Evolutionary conservation across 2,113 vertebrate species (phyloP).

Genomic region (Ornithorhynchus anatinus): DNA sequence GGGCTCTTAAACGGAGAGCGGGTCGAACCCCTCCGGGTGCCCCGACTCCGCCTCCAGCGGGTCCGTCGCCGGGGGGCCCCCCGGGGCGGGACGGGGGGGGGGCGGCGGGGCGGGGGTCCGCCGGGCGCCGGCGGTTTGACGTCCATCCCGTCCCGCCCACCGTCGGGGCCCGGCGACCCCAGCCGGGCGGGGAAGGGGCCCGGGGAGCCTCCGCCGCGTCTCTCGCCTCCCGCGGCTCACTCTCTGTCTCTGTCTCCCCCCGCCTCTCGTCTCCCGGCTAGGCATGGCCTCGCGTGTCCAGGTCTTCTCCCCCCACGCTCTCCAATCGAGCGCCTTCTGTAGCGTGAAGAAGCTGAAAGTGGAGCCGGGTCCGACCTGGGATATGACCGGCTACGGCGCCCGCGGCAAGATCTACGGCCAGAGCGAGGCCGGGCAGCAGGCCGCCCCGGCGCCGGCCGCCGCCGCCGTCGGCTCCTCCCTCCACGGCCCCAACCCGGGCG

Average conservation of each 20-base stretch:
- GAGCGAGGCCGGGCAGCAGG: conserved; percentile 89
- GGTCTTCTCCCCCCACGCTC: conserved; percentile 96
- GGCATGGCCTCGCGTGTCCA: conserved; percentile 99
- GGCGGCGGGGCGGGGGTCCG: no score
- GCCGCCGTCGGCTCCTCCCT: conserved; percentile 89
- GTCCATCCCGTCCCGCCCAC: not conserved
- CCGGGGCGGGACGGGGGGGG: not conserved
- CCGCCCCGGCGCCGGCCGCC: conserved; percentile 83
- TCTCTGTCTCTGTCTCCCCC: no score
- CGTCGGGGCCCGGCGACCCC: not conserved
- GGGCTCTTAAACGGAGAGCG: no score
- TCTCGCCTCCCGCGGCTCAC: not conserved
- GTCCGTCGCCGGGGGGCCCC: no score
- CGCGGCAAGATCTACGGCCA: conserved; percentile 95
- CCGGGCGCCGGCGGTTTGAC: no score
- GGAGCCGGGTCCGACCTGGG: conserved; percentile 95
- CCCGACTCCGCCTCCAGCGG: no score
- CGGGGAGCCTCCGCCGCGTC: not conserved
- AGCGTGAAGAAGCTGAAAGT: conserved; percentile 99
- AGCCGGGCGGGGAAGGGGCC: not conserved
- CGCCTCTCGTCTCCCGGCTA: conserved; percentile 42
- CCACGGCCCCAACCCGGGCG: conserved; percentile 85
- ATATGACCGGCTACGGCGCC: conserved; percentile 99
- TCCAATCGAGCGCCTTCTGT: conserved; percentile 99
- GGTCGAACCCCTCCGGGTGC: no score